Percentiles rank a stretch among this genome's conserved stretches.
These are phyloP conservation scores for Penaeus monodon DNA, from an alignment of 2,888 invertebrate species.

Conservation along the genomic window DNA sequence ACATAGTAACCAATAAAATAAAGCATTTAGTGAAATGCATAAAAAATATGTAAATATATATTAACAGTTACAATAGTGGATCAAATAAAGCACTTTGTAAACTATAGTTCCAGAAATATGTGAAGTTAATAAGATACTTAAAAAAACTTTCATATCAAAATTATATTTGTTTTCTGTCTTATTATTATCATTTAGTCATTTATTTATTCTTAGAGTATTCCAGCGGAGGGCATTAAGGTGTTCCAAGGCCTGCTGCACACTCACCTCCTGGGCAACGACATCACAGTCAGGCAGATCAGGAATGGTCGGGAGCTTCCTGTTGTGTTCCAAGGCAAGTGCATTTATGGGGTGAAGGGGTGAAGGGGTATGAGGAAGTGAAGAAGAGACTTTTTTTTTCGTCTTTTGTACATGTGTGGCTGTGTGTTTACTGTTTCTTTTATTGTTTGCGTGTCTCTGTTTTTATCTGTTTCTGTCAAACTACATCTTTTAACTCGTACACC, in stretches of 20 bases:
- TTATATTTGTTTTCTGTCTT: too few species aligned
- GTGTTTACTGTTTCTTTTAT: background rate
- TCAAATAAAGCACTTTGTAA: background rate
- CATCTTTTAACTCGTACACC: too few species aligned
- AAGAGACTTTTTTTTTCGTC: background rate
- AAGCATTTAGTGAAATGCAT: too few species aligned
- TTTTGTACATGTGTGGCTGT: background rate
- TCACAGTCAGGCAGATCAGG: slow-evolving; percentile 82
- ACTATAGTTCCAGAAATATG: background rate
- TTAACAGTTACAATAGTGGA: too few species aligned
- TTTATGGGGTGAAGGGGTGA: background rate
- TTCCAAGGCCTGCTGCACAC: slow-evolving; percentile 86
- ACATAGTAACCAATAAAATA: too few species aligned
- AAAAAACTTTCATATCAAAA: too few species aligned
- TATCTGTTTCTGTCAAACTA: too few species aligned
- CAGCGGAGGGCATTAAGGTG: slow-evolving; percentile 83
- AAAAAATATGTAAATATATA: too few species aligned
- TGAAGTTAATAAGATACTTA: too few species aligned
- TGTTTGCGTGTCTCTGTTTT: background rate
- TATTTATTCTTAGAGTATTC: slow-evolving; percentile 76
- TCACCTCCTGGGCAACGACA: slow-evolving; percentile 76
- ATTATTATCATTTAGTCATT: background rate
- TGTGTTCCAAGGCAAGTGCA: background rate
- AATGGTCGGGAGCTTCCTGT: slow-evolving; percentile 79
- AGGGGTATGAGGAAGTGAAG: too few species aligned